phyloP scores from a whole-genome alignment of 2,888 invertebrate species.

The Liodrosophila aerea region DNA sequence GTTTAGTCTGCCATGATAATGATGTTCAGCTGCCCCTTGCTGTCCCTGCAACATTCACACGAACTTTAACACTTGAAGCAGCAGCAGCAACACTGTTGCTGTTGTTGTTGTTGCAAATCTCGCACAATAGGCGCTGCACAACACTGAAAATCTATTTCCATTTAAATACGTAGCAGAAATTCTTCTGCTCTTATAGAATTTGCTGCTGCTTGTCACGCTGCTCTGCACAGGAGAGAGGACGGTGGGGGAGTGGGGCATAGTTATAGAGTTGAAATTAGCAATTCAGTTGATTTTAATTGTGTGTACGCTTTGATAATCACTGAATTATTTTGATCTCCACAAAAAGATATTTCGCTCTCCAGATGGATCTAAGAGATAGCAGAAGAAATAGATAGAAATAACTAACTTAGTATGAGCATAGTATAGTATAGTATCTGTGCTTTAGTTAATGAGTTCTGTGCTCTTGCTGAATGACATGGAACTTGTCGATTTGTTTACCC shows the following conservation, averaged over 20 bases:
- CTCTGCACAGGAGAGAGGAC: slow-evolving; percentile 53
- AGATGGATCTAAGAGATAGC: background rate
- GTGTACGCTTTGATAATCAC: slow-evolving; percentile 38
- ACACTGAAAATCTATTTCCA: slow-evolving; percentile 63
- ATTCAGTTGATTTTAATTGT: slow-evolving; percentile 40
- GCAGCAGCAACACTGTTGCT: slow-evolving; percentile 14
- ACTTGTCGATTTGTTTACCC: slow-evolving; percentile 45
- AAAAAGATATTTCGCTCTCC: slow-evolving; percentile 1
- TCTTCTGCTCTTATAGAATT: slow-evolving; percentile 16
- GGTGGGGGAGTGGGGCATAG: background rate
- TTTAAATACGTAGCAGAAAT: slow-evolving; percentile 63
- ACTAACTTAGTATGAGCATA: too few relatives aligned
- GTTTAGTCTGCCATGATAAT: slow-evolving; percentile 58
- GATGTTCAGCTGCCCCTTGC: slow-evolving; percentile 52
- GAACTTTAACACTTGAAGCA: slow-evolving; percentile 69
- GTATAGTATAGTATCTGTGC: background rate
- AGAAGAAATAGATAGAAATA: background rate
- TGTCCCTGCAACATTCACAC: slow-evolving; percentile 59
- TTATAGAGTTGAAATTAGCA: slow-evolving; percentile 36
- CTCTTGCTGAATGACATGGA: slow-evolving; percentile 24
- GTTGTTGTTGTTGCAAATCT: slow-evolving; percentile 42
- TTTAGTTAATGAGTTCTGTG: slow-evolving; percentile 37
- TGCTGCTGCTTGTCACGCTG: slow-evolving; percentile 71
- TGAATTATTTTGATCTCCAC: slow-evolving; percentile 24
- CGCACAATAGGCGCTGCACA: slow-evolving; percentile 42